phyloP scores from a whole-genome alignment of 2,113 vertebrate genomes.

The Aptenodytes forsteri region DNA sequence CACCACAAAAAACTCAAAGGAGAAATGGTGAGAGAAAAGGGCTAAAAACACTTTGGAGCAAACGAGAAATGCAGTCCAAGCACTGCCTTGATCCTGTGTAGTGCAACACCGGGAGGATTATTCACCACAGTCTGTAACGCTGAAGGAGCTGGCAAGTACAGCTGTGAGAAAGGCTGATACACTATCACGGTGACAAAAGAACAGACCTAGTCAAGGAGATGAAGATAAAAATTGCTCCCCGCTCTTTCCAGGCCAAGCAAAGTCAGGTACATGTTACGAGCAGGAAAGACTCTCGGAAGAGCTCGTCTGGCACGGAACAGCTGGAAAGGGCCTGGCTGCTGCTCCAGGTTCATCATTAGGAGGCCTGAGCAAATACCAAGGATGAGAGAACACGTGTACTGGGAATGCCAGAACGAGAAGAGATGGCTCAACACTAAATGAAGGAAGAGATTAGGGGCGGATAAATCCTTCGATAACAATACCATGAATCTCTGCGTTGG shows the following conservation, averaged over 20 bases:
- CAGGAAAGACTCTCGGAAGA: background rate
- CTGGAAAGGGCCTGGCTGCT: background rate
- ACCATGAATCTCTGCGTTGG: background rate
- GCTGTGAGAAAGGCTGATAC: background rate
- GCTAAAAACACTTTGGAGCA: background rate
- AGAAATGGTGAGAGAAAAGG: background rate
- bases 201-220: background rate
- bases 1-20: background rate
- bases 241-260: background rate
- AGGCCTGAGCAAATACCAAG: background rate
- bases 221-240: background rate
- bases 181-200: fast-evolving
- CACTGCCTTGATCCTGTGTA: background rate
- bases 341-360: background rate
- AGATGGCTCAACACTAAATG: background rate
- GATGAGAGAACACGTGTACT: background rate
- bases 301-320: background rate
- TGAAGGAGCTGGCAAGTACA: background rate
- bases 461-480: background rate
- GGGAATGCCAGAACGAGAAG: background rate
- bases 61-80: background rate
- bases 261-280: background rate
- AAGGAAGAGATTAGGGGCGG: background rate
- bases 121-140: background rate
- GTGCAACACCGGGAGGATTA: background rate